These are phyloP conservation scores for Drosophila eohydei DNA, from an alignment of 2,888 invertebrate species.

Conservation along the genomic window DNA sequence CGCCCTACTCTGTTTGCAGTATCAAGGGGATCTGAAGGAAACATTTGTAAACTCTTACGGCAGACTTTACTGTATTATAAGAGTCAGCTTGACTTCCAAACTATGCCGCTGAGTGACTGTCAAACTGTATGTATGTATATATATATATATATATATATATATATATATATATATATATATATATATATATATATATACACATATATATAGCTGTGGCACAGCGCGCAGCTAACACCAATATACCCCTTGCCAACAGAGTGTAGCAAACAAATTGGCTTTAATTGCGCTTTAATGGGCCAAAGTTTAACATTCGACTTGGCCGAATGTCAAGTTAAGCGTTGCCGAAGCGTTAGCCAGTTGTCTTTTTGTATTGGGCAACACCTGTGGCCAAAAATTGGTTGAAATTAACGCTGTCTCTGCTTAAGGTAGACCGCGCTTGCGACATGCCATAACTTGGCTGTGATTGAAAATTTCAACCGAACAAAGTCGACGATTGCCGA, in stretches of 20 bases:
- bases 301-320: slow-evolving; percentile 52
- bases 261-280: slow-evolving; percentile 59
- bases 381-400: slow-evolving; percentile 63
- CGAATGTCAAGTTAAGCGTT: slow-evolving; percentile 73
- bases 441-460: slow-evolving; percentile 40
- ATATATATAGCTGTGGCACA: not conserved
- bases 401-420: slow-evolving; percentile 38
- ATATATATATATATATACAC: not conserved
- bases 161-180: not conserved
- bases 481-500: slow-evolving; percentile 8
- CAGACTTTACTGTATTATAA: not conserved
- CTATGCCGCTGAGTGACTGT: too few species aligned
- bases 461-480: slow-evolving; percentile 37
- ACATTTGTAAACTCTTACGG: not conserved
- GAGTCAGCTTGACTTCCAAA: too few species aligned
- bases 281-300: slow-evolving; percentile 69
- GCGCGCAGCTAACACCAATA: not conserved
- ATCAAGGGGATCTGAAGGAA: too few species aligned
- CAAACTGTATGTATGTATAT: not conserved
- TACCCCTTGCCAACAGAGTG: slow-evolving; percentile 3
- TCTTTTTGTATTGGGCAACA: slow-evolving; percentile 54
- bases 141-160: not conserved
- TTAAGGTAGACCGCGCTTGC: slow-evolving; percentile 41
- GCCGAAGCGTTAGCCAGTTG: slow-evolving; percentile 49
- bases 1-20: not conserved